Conservation (phyloP, 2,888 invertebrate species). For the Campoletis raptor region DNA sequence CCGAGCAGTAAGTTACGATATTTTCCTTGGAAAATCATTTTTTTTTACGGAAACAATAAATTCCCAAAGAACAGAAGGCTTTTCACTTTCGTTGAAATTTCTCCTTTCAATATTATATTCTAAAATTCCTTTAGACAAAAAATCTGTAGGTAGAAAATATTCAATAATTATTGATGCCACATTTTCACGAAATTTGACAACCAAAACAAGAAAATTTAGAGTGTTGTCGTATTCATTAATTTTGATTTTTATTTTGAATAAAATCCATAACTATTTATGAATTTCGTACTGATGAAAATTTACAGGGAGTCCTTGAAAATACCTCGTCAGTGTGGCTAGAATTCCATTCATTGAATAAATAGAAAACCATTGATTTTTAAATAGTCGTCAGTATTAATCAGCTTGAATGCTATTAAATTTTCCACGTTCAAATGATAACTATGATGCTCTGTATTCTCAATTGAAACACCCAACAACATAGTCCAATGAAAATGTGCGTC, state of each 20-base stretch:
- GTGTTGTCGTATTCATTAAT: background rate
- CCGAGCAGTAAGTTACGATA: conserved; percentile 91
- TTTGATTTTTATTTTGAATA: background rate
- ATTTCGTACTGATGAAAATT: background rate
- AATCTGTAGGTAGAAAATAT: background rate
- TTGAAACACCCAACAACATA: background rate
- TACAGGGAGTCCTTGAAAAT: background rate
- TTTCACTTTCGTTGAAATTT: background rate
- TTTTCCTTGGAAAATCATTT: background rate
- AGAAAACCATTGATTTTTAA: background rate
- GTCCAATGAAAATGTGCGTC: too few relatives aligned
- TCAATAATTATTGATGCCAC: background rate
- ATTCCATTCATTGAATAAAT: background rate
- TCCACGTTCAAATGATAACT: background rate
- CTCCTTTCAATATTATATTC: background rate
- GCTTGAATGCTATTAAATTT: background rate
- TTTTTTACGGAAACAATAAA: background rate
- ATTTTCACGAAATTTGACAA: background rate
- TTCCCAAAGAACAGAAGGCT: background rate
- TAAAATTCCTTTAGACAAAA: background rate
- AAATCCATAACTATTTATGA: too few relatives aligned
- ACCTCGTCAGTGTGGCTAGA: background rate
- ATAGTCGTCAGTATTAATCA: background rate
- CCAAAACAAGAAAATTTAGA: background rate
- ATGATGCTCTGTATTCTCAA: background rate